phyloP scores from a whole-genome alignment of 2,113 vertebrate genomes.

The Recurvirostra avosetta region DNA sequence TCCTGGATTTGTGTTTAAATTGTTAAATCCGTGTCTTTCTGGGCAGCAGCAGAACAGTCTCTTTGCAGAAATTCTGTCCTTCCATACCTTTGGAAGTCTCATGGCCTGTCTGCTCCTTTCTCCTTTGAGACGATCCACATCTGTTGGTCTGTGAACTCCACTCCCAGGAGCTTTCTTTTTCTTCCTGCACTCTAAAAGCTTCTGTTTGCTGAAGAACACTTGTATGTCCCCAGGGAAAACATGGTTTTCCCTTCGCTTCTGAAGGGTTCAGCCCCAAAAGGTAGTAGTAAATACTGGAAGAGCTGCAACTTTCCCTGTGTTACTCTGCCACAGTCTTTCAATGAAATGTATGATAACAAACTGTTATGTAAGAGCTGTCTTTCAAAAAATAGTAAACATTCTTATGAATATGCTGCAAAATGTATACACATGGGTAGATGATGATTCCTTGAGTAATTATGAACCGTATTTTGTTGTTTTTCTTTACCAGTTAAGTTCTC shows the following conservation, averaged over 20 bases:
- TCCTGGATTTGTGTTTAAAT: not conserved
- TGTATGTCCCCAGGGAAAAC: not conserved
- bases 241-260: not conserved
- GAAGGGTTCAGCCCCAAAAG: not conserved
- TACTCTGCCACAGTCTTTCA: not conserved
- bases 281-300: not conserved
- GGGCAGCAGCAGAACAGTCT: not conserved
- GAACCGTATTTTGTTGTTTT: not conserved
- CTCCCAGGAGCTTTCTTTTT: not conserved
- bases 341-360: not conserved
- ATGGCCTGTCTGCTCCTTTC: rapidly evolving
- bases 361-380: not conserved
- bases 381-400: not conserved
- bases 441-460: not conserved
- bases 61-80: not conserved
- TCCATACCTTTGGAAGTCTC: not conserved
- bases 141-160: not conserved
- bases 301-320: not conserved
- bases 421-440: not conserved
- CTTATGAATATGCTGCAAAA: not conserved
- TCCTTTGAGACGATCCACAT: not conserved
- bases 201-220: not conserved
- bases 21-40: not conserved
- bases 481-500: not conserved
- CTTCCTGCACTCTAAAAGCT: not conserved